Evolutionary conservation across 1,140 invertebrate genomes (phyloP).

Genomic region (Listronotus bonariensis): DNA sequence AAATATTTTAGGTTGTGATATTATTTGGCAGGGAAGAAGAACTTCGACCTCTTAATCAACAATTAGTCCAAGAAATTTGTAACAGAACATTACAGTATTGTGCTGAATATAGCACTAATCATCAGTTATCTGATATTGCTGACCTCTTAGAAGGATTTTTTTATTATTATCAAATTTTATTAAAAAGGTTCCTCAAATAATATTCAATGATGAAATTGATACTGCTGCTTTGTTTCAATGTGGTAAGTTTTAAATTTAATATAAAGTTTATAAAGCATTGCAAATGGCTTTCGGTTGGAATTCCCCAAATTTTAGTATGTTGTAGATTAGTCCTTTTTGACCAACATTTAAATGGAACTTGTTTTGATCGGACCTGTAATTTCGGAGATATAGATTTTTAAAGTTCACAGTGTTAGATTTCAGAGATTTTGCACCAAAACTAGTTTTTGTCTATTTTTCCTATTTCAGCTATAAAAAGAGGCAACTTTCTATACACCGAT

Average conservation of each 20-base stretch:
- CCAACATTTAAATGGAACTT: too few relatives aligned
- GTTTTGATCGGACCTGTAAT: too few relatives aligned
- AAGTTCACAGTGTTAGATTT: too few relatives aligned
- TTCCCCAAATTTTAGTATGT: too few relatives aligned
- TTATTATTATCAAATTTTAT: slow-evolving; percentile 65
- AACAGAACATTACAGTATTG: slow-evolving; percentile 49
- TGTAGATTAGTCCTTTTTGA: too few relatives aligned
- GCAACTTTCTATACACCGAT: too few relatives aligned
- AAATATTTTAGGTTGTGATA: slow-evolving; percentile 57
- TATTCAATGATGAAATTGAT: slow-evolving; percentile 28
- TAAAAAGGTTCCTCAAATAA: slow-evolving; percentile 31
- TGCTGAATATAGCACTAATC: slow-evolving; percentile 46
- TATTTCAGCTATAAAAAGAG: too few relatives aligned
- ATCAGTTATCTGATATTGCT: slow-evolving; percentile 65
- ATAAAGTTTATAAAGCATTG: too few relatives aligned
- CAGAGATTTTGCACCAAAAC: too few relatives aligned
- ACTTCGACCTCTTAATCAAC: slow-evolving; percentile 55
- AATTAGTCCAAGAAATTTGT: slow-evolving; percentile 58
- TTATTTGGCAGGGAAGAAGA: slow-evolving; percentile 61
- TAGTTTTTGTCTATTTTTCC: too few relatives aligned
- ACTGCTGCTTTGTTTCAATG: slow-evolving; percentile 25
- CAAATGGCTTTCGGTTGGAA: too few relatives aligned
- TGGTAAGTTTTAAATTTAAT: slow-evolving; percentile 28
- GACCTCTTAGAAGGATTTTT: slow-evolving; percentile 75
- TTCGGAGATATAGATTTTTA: too few relatives aligned